phyloP scores from a whole-genome alignment of 2,113 vertebrate genomes.

The Lota lota region DNA sequence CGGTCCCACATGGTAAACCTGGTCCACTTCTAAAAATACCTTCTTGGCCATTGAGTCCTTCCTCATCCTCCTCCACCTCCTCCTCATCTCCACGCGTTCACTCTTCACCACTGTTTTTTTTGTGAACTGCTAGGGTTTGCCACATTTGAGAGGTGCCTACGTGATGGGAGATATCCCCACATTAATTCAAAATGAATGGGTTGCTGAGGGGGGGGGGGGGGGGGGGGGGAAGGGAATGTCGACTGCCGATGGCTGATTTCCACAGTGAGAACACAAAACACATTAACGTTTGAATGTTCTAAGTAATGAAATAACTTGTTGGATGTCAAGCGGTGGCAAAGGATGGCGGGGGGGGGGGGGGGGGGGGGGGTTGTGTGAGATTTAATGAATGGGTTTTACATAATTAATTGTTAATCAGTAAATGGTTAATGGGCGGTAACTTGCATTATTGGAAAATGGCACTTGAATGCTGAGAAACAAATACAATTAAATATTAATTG shows the following conservation, averaged over 20 bases:
- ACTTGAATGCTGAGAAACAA: not conserved
- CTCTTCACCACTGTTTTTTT: conserved; percentile 8
- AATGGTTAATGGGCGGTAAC: not conserved
- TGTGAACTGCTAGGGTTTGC: not conserved
- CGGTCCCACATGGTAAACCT: conserved; percentile 42
- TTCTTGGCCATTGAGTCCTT: conserved; percentile 35
- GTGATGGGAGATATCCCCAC: too few species aligned
- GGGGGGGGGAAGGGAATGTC: too few species aligned
- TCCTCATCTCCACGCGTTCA: conserved; percentile 12
- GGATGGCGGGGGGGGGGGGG: too few species aligned
- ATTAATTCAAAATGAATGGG: too few species aligned
- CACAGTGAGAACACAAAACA: too few species aligned
- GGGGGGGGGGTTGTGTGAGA: not conserved
- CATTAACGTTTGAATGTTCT: too few species aligned
- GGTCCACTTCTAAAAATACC: conserved; percentile 55
- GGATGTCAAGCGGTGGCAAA: not conserved
- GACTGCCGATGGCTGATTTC: too few species aligned
- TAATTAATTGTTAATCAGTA: not conserved
- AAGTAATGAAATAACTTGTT: not conserved
- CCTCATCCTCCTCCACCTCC: not conserved
- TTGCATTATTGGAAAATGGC: not conserved
- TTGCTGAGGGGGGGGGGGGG: too few species aligned
- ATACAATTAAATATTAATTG: not conserved
- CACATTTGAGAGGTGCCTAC: too few species aligned
- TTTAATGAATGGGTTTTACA: not conserved